Base-by-base conservation (phyloP, 2,888 invertebrate genomes). In the Caradrina clavipalpis region DNA sequence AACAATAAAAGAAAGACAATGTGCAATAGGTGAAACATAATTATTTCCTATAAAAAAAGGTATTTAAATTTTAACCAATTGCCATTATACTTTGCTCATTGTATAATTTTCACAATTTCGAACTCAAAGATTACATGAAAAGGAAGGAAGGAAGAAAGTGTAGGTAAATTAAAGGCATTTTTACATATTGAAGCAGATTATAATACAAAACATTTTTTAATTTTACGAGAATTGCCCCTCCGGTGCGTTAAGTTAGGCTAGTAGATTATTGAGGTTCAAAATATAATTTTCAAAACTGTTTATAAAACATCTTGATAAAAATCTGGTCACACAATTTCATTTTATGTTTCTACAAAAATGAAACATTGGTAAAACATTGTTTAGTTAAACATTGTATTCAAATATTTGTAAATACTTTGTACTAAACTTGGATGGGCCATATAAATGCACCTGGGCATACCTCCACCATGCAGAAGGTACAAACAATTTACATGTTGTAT, bases 391-490 rank as follows among this genome's bases (percentile, higher is more conserved):
- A 39, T 39, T 39, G 39, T 13, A 39, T 39, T 42, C 26, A 10
- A 47, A 45, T 47, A 59, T 49, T 49, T 61, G 31, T 64, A n/a
- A 63, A 62, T 47, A 62, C 4, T n/a, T 49, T 64, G 35, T 19
- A 22, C 11, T 31, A 10, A 6, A n/a, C 5, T 35, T 35, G 17
- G 35, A n/a, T 22, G 31, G 17, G 4, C 21, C 21, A 62, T 39
- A 4, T n/a, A n/a, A n/a, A n/a, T 26, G 26, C 4, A 26, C 26
- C 26, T 26, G 26, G 26, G 4, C 26, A 26, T 26, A 26, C 26
- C 26, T 26, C 2, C 35, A 35, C 7, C 35, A 8, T 35, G 35
- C 35, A 35, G 35, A 35, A 35, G 35, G 8, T 35, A 35, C 35
- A 6, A 35, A 35, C 3, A 35, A 35, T 8, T 35, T 8, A 35